Evolutionary conservation across 1,140 invertebrate species (phyloP).

Genomic region (Drosophila equinoxialis): DNA sequence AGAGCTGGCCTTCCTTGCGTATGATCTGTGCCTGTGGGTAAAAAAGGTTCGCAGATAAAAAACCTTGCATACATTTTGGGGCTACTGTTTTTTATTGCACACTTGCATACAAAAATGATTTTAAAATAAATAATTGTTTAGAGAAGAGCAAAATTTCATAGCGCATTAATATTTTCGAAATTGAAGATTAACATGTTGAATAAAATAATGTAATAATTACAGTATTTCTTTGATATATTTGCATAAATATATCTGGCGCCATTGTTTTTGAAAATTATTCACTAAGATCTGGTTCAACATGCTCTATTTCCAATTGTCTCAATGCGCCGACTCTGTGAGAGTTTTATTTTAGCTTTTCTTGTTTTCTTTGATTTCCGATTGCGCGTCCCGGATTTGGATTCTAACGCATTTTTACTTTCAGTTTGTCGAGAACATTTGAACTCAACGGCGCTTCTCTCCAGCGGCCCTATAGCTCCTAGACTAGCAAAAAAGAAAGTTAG

Average conservation of each 20-base stretch:
- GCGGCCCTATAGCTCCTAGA: slow-evolving; percentile 33
- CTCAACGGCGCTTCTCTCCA: slow-evolving; percentile 44
- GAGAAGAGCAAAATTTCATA: no score
- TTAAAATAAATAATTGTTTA: no score
- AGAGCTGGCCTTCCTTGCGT: no score
- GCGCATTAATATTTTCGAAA: no score
- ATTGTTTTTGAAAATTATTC: slow-evolving; percentile 40
- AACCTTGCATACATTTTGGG: slow-evolving; percentile 6
- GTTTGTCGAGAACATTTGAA: slow-evolving; percentile 80
- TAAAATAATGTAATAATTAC: no score
- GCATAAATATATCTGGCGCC: background rate
- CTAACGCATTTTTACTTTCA: slow-evolving; percentile 69
- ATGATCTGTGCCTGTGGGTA: no score
- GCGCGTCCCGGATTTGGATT: slow-evolving; percentile 65
- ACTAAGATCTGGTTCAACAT: slow-evolving; percentile 48
- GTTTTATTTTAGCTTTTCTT: slow-evolving; percentile 12
- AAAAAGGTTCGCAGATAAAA: background rate
- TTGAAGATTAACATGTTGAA: no score
- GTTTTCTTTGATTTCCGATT: slow-evolving; percentile 18
- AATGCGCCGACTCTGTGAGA: slow-evolving; percentile 61
- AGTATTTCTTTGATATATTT: no score
- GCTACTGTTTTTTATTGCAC: background rate
- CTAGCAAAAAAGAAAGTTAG: slow-evolving; percentile 26
- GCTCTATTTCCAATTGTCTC: slow-evolving; percentile 24
- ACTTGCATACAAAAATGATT: background rate